Evolutionary conservation across 2,797 vertebrate genomes (phyloP), one percentile per base, ranked within the genome.

Genomic region (Adelosebastes latens): DNA sequence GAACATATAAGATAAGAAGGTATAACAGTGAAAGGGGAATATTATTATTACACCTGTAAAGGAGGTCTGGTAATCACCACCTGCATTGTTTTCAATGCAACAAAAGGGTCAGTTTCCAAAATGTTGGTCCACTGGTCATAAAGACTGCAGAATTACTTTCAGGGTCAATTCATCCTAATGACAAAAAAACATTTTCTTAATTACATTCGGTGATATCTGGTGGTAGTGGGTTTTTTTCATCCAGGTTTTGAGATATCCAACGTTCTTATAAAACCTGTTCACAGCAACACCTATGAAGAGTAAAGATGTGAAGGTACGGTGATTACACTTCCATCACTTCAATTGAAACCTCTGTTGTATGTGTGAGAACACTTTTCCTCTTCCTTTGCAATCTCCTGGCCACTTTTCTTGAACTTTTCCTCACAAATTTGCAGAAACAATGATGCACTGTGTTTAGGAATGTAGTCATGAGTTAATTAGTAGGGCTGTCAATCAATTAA

Each of bases 181-280:
- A 60, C 13, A 70, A 62, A 52, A 74, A 42, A 31, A 52, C 24
- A 39, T 74, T 70, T 71, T 34, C 25, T 32, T 14, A 3, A 62
- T 77, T 61, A 67, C 42, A 39, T 72, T n/a, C 22, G 25, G 29
- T 79, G 7, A 1, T 64, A 53, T 66, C 55, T 58, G 61, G 55
- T 27, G 20, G 18, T 13, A 6, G 22, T 27, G 31, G 9, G 12
- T 24, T 59, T 65, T n/a, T 77, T 67, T 34, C 55, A 2, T 18
- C 4, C 1, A 36, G 32, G 27, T 49, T 24, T 73, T 66, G 18
- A 60, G 1, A 52, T 52, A 64, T 75, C 75, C 20, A 34, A 53
- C 31, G 18, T 67, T 79, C 46, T 16, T 59, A 52, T 59, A 52
- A 79, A 79, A 75, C 31, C 25, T 14, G 25, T 74, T 62, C 34